Conservation (phyloP, 2,888 invertebrate genomes). For the Drosophila kanekoi region DNA sequence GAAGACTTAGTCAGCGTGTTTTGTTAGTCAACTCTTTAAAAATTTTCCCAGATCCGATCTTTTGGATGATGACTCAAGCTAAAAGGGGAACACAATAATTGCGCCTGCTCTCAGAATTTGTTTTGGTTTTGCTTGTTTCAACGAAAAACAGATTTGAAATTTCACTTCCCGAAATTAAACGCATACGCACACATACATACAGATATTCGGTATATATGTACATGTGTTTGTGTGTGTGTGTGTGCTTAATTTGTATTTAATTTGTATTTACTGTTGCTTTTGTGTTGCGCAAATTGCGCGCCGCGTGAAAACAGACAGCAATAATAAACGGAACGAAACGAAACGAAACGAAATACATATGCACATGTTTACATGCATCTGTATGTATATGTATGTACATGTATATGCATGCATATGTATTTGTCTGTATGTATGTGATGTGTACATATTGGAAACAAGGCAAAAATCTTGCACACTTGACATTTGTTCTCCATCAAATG, state of each 20-base stretch:
- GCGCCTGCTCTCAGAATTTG: conserved; percentile 24
- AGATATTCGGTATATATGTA: background rate
- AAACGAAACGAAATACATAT: conserved; percentile 9
- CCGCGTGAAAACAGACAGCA: conserved; percentile 33
- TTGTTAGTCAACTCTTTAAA: conserved; percentile 28
- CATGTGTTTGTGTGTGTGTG: background rate
- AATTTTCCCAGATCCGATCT: conserved; percentile 3
- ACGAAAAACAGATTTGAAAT: conserved; percentile 44
- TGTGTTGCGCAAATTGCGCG: conserved; percentile 19
- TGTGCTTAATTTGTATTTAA: conserved; percentile 45
- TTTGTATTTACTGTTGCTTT: conserved; percentile 33
- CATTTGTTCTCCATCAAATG: conserved; percentile 49
- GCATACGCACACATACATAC: conserved; percentile 12
- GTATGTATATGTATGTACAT: conserved; percentile 1
- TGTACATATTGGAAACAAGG: conserved; percentile 34
- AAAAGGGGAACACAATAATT: conserved; percentile 11
- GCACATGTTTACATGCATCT: background rate
- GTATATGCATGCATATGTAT: background rate
- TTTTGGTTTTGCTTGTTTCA: conserved; percentile 20
- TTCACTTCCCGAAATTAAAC: conserved; percentile 60
- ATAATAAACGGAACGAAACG: conserved; percentile 16
- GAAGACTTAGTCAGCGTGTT: conserved; percentile 6
- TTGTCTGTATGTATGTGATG: background rate
- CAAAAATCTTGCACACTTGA: conserved; percentile 34
- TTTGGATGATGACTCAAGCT: conserved; percentile 34